These are phyloP conservation scores for Sarcophaga bullata DNA, from an alignment of 1,140 invertebrate genomes.

Conservation along the genomic window DNA sequence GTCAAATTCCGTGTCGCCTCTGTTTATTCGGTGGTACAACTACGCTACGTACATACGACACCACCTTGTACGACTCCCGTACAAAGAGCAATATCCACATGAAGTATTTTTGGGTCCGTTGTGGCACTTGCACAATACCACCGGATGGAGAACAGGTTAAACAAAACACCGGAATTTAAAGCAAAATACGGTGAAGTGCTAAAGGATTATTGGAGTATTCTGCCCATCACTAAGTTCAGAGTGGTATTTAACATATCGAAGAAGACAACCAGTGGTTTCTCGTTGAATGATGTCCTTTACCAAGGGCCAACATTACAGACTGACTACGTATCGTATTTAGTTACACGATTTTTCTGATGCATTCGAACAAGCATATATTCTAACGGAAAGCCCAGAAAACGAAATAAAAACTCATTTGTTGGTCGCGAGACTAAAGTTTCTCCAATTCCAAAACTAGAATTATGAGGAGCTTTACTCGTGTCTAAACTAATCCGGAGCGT, in stretches of 20 bases:
- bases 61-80: conserved; percentile 16
- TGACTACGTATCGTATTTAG: conserved; percentile 35
- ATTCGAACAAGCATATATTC: background rate
- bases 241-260: no score
- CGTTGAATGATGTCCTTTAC: no score
- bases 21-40: background rate
- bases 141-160: background rate
- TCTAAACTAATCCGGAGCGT: background rate
- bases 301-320: background rate
- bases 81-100: background rate
- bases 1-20: no score
- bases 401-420: background rate
- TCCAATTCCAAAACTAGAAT: conserved; percentile 9
- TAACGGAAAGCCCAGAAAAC: background rate
- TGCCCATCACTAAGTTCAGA: conserved; percentile 16
- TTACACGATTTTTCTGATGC: conserved; percentile 5
- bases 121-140: conserved; percentile 14
- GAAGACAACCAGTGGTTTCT: no score
- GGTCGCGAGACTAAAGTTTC: background rate
- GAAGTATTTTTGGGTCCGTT: background rate
- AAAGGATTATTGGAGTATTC: conserved; percentile 27
- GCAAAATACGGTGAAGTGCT: conserved; percentile 19
- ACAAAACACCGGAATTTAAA: conserved; percentile 16
- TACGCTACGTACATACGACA: no score
- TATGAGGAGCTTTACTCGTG: background rate